These are phyloP conservation scores for Salpingus planirostris DNA, from an alignment of 2,888 invertebrate species.

Conservation along the genomic window DNA sequence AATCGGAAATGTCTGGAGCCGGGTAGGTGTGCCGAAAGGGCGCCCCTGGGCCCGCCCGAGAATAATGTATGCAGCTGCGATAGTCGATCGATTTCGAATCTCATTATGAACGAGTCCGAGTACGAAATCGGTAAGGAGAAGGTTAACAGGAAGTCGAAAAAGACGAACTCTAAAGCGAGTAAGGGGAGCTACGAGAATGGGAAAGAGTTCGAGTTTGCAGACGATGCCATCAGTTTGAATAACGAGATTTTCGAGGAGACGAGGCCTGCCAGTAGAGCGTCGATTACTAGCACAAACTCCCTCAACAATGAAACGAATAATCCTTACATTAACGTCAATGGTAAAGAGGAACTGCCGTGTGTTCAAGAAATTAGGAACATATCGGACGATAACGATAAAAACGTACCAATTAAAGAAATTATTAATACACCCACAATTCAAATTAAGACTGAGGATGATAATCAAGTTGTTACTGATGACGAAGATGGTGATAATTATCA, in stretches of 20 bases:
- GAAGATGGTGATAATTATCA: too few species aligned
- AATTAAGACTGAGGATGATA: constrained; percentile 11
- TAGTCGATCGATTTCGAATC: constrained; percentile 25
- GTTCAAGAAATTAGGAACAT: constrained; percentile 38
- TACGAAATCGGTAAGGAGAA: constrained; percentile 45
- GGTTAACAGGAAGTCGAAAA: constrained; percentile 17
- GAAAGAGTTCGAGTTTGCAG: constrained; percentile 39
- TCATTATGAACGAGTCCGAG: constrained; percentile 37
- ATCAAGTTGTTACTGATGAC: too few species aligned
- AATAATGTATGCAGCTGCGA: constrained; percentile 31
- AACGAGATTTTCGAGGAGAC: constrained; percentile 27
- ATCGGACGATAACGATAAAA: constrained; percentile 5
- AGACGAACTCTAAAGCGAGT: constrained; percentile 23
- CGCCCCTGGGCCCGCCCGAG: constrained; percentile 37
- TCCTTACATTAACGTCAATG: constrained; percentile 53
- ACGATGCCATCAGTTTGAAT: constrained; percentile 40
- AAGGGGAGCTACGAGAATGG: constrained; percentile 23
- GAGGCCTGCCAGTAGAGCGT: constrained; percentile 29
- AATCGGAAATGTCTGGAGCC: constrained; percentile 36
- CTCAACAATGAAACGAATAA: constrained; percentile 38
- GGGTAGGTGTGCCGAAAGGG: constrained; percentile 34
- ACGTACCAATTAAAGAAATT: neutral
- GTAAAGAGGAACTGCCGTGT: constrained; percentile 62
- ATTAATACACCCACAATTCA: neutral
- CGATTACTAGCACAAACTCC: constrained; percentile 29